These are phyloP conservation scores for Micrasema longulum DNA, from an alignment of 1,140 invertebrate species.

Conservation along the genomic window DNA sequence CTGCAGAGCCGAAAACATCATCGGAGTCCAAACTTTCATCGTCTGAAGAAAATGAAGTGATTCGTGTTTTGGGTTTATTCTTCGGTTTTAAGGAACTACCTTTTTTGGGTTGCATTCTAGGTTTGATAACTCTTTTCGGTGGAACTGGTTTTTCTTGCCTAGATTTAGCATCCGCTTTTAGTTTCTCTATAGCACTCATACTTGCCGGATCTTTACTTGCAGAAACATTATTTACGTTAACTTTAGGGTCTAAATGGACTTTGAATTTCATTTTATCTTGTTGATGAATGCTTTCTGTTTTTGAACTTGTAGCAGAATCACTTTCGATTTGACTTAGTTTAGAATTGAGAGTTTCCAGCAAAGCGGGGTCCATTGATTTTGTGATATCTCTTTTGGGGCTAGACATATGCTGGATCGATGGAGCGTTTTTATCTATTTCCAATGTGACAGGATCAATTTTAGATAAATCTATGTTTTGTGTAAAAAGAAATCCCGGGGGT, in stretches of 20 bases:
- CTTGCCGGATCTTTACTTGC: slow-evolving; percentile 62
- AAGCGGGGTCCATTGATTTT: slow-evolving; percentile 72
- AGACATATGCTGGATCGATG: slow-evolving; percentile 71
- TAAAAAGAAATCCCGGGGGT: slow-evolving; percentile 73
- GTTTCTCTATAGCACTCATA: slow-evolving; percentile 64
- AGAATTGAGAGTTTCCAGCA: slow-evolving; percentile 76
- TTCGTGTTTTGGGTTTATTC: slow-evolving; percentile 74
- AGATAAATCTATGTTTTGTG: slow-evolving; percentile 78
- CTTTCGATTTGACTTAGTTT: slow-evolving; percentile 79
- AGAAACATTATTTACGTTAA: slow-evolving; percentile 58
- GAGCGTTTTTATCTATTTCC: slow-evolving; percentile 73
- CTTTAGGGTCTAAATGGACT: slow-evolving; percentile 66
- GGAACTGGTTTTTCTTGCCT: slow-evolving; percentile 66
- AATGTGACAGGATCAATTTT: slow-evolving; percentile 77
- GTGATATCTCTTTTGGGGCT: slow-evolving; percentile 77
- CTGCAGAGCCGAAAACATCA: slow-evolving; percentile 78
- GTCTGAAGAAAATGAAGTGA: slow-evolving; percentile 78
- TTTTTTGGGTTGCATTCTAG: slow-evolving; percentile 68
- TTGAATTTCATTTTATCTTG: slow-evolving; percentile 70
- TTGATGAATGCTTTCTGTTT: slow-evolving; percentile 74
- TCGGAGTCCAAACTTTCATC: slow-evolving; percentile 79
- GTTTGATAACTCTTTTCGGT: slow-evolving; percentile 69
- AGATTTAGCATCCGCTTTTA: slow-evolving; percentile 67
- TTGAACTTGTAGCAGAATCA: slow-evolving; percentile 76
- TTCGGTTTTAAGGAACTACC: slow-evolving; percentile 65